Conservation (phyloP, 2,797 vertebrate genomes). For the Tokudaia muenninki region DNA sequence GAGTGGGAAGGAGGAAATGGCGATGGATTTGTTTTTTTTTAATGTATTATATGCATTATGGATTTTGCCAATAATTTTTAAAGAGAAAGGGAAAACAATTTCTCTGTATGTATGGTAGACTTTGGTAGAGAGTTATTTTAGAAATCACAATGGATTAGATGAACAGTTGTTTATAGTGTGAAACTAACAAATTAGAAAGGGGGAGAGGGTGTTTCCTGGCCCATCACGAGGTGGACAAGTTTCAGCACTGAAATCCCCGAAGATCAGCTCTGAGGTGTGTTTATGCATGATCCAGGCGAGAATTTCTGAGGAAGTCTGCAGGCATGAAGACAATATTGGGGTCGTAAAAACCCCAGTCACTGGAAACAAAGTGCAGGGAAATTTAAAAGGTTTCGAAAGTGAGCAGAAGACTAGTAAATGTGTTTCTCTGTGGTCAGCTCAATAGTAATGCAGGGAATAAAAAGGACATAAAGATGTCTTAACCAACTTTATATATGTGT, state of each 20-base stretch:
- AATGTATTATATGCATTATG: background rate
- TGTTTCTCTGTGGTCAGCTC: constrained; percentile 76
- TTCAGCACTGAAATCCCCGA: constrained; percentile 34
- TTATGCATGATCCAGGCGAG: constrained; percentile 37
- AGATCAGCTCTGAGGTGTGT: constrained; percentile 6
- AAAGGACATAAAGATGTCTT: constrained; percentile 70
- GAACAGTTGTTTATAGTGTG: background rate
- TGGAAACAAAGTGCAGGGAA: constrained; percentile 47
- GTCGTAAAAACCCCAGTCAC: background rate
- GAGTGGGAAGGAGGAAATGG: rapidly evolving
- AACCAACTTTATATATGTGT: constrained; percentile 60
- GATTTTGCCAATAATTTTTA: background rate
- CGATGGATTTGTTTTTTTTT: background rate
- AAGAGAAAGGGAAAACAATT: background rate
- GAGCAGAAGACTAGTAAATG: constrained; percentile 54
- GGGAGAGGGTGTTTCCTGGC: background rate
- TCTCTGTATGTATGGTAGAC: background rate
- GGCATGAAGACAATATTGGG: background rate
- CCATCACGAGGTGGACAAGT: background rate
- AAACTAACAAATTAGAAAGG: constrained; percentile 56
- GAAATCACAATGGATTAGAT: background rate
- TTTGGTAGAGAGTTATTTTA: constrained; percentile 40
- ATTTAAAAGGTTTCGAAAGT: constrained; percentile 68
- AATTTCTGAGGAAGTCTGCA: constrained; percentile 22
- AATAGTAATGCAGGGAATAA: constrained; percentile 70